Conservation (phyloP, 2,888 invertebrate species). For the Halocaridina rubra region DNA sequence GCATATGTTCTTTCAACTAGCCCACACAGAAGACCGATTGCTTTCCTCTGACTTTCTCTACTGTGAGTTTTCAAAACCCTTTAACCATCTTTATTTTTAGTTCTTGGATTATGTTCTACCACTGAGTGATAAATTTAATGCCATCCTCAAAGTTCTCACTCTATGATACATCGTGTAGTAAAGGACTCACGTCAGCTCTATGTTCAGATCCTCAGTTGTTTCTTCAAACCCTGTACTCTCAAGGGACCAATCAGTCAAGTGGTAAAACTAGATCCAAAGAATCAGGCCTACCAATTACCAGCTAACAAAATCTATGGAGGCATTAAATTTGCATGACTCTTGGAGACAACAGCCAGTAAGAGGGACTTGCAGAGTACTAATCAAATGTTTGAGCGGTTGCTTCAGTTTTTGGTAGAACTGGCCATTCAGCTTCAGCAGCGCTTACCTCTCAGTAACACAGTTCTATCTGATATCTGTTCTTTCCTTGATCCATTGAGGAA, state of each 20-base stretch:
- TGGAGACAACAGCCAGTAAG: conserved; percentile 16
- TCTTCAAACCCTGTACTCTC: conserved; percentile 2
- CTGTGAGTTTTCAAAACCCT: neutral
- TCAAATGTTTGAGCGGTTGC: conserved; percentile 19
- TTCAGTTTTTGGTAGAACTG: conserved; percentile 24
- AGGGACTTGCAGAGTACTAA: conserved; percentile 2
- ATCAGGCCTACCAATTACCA: conserved; percentile 20
- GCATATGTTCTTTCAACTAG: neutral
- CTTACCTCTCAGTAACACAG: conserved; percentile 29
- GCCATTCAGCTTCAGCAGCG: conserved; percentile 25
- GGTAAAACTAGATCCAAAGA: conserved; percentile 25
- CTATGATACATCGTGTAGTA: conserved; percentile 8
- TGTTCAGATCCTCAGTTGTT: conserved; percentile 19
- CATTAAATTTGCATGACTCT: conserved; percentile 20
- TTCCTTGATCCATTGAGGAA: neutral
- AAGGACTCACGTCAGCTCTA: conserved; percentile 2
- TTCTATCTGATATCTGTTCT: neutral
- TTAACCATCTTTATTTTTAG: neutral
- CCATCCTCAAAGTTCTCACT: neutral
- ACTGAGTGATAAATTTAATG: neutral
- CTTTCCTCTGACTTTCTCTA: neutral
- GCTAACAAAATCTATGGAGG: conserved; percentile 40
- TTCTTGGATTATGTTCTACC: neutral
- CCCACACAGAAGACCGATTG: neutral
- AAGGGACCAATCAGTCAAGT: conserved; percentile 34